Conservation (phyloP, 2,797 vertebrate genomes). For the Cyclura pinguis region DNA sequence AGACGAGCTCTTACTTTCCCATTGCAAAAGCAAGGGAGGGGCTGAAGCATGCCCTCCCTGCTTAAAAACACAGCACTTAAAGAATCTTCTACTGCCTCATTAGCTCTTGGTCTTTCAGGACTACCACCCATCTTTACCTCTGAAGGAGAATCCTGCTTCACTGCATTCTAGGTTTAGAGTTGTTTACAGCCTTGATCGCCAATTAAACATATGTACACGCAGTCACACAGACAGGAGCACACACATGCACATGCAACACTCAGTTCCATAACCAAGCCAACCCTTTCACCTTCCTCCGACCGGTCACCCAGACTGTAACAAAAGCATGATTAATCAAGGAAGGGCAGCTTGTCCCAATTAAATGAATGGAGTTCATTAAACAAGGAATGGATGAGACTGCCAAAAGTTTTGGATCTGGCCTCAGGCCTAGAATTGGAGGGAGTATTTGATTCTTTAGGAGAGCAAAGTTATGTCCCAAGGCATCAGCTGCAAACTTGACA, state of each 20-base stretch:
- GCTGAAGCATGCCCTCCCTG: conserved; percentile 41
- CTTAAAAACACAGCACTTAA: conserved; percentile 66
- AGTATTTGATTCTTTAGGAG: background rate
- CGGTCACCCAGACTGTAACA: conserved; percentile 23
- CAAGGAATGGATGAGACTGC: conserved; percentile 59
- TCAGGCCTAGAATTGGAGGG: conserved; percentile 38
- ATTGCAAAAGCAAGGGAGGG: conserved; percentile 58
- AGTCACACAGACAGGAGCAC: background rate
- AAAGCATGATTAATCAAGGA: conserved; percentile 61
- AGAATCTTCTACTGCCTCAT: conserved; percentile 35
- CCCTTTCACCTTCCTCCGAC: conserved; percentile 44
- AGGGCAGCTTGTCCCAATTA: conserved; percentile 70
- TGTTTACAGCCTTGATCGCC: background rate
- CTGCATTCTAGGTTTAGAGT: background rate
- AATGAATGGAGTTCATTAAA: conserved; percentile 65
- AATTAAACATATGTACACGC: background rate
- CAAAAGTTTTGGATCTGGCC: conserved; percentile 66
- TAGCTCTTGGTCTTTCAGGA: conserved; percentile 13
- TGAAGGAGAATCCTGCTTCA: background rate
- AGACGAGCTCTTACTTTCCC: conserved; percentile 25
- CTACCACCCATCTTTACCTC: background rate
- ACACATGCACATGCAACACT: background rate
- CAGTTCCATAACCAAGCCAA: background rate
- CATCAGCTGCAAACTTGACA: background rate
- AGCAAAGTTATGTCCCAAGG: background rate